Evolutionary conservation across 2,113 vertebrate species (phyloP).

Genomic region (Phyllopteryx taeniolatus): DNA sequence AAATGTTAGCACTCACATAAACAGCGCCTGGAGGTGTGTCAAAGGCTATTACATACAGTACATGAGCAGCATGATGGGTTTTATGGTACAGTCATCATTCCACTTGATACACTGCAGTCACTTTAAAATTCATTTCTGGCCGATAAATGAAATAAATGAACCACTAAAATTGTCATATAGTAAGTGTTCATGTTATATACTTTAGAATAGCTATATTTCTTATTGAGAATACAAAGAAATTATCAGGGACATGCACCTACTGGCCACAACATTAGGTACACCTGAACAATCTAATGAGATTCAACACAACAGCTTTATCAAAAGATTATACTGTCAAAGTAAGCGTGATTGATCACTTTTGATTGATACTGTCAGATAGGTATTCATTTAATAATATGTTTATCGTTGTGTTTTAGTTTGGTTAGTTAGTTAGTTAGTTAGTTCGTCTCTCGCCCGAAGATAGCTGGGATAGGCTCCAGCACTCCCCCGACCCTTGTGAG

Average conservation of each 20-base stretch:
- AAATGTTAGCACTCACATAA: neutral
- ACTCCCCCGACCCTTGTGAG: too few species aligned
- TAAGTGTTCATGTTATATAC: neutral
- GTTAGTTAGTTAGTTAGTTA: too few species aligned
- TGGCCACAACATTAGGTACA: neutral
- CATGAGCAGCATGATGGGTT: neutral
- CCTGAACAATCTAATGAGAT: neutral
- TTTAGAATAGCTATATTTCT: neutral
- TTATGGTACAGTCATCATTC: neutral
- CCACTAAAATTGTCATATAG: neutral
- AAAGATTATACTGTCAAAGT: neutral
- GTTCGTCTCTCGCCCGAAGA: too few species aligned
- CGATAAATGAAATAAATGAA: neutral
- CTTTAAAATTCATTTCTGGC: neutral
- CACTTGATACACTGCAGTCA: neutral
- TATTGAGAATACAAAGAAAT: neutral
- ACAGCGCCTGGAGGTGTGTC: neutral
- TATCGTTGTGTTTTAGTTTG: neutral
- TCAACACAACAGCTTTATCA: neutral
- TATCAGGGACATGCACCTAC: neutral
- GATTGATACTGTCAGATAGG: neutral
- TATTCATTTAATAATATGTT: neutral
- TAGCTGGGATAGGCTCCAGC: too few species aligned
- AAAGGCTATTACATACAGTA: neutral
- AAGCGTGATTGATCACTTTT: neutral